These are phyloP conservation scores for Machimus rusticus DNA, from an alignment of 2,888 invertebrate species.

Conservation along the genomic window DNA sequence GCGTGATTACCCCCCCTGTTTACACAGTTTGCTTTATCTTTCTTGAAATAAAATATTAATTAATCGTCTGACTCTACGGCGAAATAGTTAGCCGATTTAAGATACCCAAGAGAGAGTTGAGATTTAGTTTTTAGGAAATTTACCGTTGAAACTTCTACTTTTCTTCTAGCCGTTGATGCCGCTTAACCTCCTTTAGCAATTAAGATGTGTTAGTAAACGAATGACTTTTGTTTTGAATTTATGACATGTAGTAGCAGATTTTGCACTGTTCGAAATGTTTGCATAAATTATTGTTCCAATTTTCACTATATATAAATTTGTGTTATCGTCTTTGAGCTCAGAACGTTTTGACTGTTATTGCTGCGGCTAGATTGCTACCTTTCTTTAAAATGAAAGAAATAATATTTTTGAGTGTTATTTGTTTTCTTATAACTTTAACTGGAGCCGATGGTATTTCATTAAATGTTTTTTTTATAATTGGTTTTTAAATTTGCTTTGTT, in stretches of 20 bases:
- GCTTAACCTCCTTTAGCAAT: background rate
- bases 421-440: background rate
- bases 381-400: background rate
- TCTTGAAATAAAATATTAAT: background rate
- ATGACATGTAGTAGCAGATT: background rate
- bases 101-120: background rate
- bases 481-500: background rate
- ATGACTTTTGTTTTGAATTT: background rate
- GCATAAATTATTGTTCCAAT: slow-evolving; percentile 5
- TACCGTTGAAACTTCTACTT: background rate
- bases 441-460: background rate
- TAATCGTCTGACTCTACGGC: background rate
- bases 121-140: background rate
- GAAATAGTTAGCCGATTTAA: background rate
- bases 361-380: background rate
- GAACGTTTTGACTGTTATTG: background rate
- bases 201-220: background rate
- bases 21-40: too few relatives aligned
- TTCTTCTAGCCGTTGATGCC: background rate
- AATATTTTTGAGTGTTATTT: background rate
- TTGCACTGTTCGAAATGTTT: background rate
- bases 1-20: too few relatives aligned
- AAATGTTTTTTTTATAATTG: background rate
- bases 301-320: background rate
- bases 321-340: background rate